Conservation (phyloP, 2,888 invertebrate species). For the Nematopogon swammerdamellus region DNA sequence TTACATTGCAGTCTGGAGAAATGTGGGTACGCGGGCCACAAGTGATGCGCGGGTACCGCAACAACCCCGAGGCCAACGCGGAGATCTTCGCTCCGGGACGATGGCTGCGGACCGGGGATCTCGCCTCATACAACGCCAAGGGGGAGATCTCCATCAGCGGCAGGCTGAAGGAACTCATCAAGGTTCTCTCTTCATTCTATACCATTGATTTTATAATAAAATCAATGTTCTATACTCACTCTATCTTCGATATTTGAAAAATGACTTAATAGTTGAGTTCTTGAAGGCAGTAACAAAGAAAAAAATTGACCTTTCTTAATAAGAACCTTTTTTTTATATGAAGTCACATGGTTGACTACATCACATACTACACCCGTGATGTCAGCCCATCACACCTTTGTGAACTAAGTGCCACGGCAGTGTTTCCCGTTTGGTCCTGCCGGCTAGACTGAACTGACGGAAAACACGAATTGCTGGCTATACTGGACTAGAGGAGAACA, state of each 20-base stretch:
- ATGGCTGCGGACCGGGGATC: constrained; percentile 76
- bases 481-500: no score
- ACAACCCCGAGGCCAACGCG: constrained; percentile 68
- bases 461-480: no score
- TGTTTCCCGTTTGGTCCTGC: no score
- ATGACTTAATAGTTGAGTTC: not conserved
- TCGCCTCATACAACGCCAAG: constrained; percentile 62
- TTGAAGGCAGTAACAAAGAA: not conserved
- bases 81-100: constrained; percentile 63
- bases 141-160: constrained; percentile 69
- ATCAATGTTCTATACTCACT: not conserved
- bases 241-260: not conserved
- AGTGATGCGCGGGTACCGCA: constrained; percentile 76
- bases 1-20: constrained; percentile 59
- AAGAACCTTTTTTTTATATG: no score
- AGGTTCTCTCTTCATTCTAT: constrained; percentile 43
- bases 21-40: constrained; percentile 73
- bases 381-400: no score
- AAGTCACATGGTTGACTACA: no score
- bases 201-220: constrained; percentile 10
- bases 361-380: no score
- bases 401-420: no score
- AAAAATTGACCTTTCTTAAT: no score
- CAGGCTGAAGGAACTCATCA: constrained; percentile 79
- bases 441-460: no score